Evolutionary conservation across 2,797 vertebrate genomes (phyloP).

Genomic region (Enteromius fasciolatus): DNA sequence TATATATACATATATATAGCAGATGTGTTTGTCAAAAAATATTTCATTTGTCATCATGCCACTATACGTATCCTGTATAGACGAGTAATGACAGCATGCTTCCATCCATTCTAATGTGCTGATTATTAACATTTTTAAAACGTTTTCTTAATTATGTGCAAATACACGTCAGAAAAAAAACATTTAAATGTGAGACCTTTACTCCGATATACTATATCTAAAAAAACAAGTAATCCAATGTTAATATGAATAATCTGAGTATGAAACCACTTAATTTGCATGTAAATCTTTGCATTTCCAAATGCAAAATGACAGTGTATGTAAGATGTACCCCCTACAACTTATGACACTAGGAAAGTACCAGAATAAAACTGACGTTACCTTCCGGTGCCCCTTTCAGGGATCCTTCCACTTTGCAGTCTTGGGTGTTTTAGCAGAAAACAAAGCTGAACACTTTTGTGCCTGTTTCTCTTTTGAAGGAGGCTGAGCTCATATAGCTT

Average conservation of each 20-base stretch:
- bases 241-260: not conserved
- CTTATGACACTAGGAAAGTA: not conserved
- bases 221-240: not conserved
- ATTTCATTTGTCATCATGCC: not conserved
- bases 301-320: not conserved
- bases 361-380: constrained; percentile 15
- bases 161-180: not conserved
- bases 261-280: not conserved
- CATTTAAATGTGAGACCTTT: not conserved
- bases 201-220: too few species aligned
- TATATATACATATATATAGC: not conserved
- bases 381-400: constrained; percentile 31
- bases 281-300: not conserved
- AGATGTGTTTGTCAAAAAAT: not conserved
- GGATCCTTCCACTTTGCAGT: constrained; percentile 9
- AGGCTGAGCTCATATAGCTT: constrained; percentile 60
- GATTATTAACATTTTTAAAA: not conserved
- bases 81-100: not conserved
- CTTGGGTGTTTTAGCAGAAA: not conserved
- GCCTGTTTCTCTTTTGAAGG: not conserved
- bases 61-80: too few species aligned
- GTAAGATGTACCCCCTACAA: not conserved
- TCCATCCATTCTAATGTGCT: not conserved
- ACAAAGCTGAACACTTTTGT: not conserved
- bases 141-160: too few species aligned